These are phyloP conservation scores for Stegodyphus mimosarum DNA, from an alignment of 1,140 invertebrate species.

Conservation along the genomic window DNA sequence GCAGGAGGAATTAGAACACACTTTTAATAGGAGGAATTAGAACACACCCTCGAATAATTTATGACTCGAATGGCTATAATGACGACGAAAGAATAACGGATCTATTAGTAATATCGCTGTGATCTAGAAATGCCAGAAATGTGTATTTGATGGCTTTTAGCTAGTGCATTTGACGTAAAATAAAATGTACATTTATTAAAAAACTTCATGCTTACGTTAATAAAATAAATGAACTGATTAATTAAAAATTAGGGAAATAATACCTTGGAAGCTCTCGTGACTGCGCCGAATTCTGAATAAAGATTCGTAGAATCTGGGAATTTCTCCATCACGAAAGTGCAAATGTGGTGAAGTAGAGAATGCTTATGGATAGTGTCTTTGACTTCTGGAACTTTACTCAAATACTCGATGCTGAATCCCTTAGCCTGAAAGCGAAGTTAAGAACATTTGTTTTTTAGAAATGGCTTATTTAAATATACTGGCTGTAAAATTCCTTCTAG, in stretches of 20 bases:
- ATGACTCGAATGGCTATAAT: too few species aligned
- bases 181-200: background rate
- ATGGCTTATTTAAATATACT: too few species aligned
- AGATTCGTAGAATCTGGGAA: slow-evolving; percentile 91
- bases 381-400: slow-evolving; percentile 98
- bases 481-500: too few species aligned
- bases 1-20: too few species aligned
- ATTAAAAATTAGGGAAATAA: background rate
- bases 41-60: too few species aligned
- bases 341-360: slow-evolving; percentile 95
- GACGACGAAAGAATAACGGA: too few species aligned
- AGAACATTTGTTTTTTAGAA: too few species aligned
- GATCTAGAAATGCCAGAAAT: too few species aligned
- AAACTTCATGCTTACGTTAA: background rate
- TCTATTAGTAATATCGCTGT: too few species aligned
- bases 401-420: slow-evolving; percentile 98
- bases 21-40: too few species aligned
- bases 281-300: slow-evolving; percentile 96
- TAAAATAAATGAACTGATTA: background rate
- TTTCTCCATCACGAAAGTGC: slow-evolving; percentile 96
- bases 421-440: slow-evolving; percentile 73
- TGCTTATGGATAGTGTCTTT: slow-evolving; percentile 99
- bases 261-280: slow-evolving; percentile 84
- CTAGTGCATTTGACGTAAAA: too few species aligned
- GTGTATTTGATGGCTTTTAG: too few species aligned